Evolutionary conservation across 2,113 vertebrate genomes (phyloP).

Genomic region (Leptodactylus fuscus): DNA sequence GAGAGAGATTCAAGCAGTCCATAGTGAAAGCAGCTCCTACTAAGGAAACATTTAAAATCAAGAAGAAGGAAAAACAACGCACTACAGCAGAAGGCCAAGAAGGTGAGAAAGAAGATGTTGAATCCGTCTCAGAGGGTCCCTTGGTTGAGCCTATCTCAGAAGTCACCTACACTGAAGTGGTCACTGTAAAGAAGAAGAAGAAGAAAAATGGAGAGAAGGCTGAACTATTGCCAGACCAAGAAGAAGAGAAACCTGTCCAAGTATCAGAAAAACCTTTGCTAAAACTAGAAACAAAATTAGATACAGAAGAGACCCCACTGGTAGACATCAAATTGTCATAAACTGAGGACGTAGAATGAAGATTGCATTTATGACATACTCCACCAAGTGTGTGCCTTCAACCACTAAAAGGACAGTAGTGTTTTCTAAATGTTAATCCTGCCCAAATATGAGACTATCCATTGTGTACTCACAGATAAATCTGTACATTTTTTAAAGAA

Average conservation of each 20-base stretch:
- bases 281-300: conserved; percentile 77
- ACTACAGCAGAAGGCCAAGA: conserved; percentile 82
- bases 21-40: conserved; percentile 88
- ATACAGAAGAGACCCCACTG: conserved; percentile 74
- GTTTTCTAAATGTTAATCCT: neutral
- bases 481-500: neutral
- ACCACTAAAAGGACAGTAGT: neutral
- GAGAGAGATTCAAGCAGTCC: conserved; percentile 88
- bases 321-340: conserved; percentile 87
- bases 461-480: no score
- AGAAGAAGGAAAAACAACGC: conserved; percentile 83
- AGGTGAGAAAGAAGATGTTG: conserved; percentile 75
- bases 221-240: conserved; percentile 67
- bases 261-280: conserved; percentile 71
- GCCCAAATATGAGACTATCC: neutral
- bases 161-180: conserved; percentile 81
- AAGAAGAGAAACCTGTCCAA: conserved; percentile 63
- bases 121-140: conserved; percentile 65
- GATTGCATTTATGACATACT: neutral
- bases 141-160: conserved; percentile 78
- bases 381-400: neutral
- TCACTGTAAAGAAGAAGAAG: conserved; percentile 81
- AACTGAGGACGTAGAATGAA: conserved; percentile 63
- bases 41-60: conserved; percentile 87
- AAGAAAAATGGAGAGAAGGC: conserved; percentile 76